Evolutionary conservation across 2,888 invertebrate species (phyloP).

Genomic region (Fissipunctia ypsillon): DNA sequence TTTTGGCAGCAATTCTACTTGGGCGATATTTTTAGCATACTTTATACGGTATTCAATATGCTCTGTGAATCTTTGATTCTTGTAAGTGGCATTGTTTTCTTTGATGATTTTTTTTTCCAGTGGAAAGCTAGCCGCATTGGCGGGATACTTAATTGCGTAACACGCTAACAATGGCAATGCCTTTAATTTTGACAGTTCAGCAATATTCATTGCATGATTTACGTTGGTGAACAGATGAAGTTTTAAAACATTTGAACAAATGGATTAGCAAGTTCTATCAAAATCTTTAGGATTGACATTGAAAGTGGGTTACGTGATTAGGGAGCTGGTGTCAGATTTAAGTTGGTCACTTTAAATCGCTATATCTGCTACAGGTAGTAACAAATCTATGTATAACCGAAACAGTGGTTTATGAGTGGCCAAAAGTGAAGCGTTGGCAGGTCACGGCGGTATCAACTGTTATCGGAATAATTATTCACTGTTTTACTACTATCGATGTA

Average conservation of each 20-base stretch:
- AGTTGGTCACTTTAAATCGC: not conserved
- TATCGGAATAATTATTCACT: conserved; percentile 19
- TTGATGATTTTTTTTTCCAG: not conserved
- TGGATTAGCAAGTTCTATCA: too few species aligned
- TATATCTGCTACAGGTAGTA: conserved; percentile 69
- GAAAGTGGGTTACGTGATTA: not conserved
- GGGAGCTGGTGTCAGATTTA: not conserved
- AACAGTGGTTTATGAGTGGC: conserved; percentile 68
- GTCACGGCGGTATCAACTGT: conserved; percentile 29
- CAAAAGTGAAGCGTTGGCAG: conserved; percentile 56
- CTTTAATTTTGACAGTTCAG: too few species aligned
- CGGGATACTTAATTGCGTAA: too few species aligned
- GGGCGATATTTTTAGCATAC: conserved; percentile 71
- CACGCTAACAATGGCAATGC: not conserved
- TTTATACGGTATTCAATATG: conserved; percentile 68
- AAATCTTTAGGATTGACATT: not conserved
- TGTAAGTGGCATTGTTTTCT: conserved; percentile 66
- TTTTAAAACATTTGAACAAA: too few species aligned
- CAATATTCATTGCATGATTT: too few species aligned
- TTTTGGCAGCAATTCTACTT: conserved; percentile 74
- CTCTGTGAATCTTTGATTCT: conserved; percentile 69
- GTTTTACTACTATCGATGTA: conserved; percentile 41
- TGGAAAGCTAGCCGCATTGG: too few species aligned
- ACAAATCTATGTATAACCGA: conserved; percentile 75
- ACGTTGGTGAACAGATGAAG: too few species aligned